Evolutionary conservation across 2,888 invertebrate genomes (phyloP).

Genomic region (Eupsilia transversa): DNA sequence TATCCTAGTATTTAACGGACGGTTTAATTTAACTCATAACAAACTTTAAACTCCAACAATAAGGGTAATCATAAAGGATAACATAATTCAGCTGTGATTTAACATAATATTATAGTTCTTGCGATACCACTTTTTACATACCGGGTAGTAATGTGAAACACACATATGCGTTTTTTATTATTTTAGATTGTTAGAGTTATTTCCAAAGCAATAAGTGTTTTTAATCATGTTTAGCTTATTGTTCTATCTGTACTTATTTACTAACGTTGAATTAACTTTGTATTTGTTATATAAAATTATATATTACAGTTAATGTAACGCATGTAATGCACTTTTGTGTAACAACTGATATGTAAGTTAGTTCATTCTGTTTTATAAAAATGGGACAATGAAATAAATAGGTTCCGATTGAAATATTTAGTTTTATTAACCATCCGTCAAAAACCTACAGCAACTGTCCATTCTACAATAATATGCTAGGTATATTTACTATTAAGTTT

Average conservation of each 20-base stretch:
- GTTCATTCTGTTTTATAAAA: constrained; percentile 84
- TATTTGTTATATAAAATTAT: constrained; percentile 77
- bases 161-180: constrained; percentile 61
- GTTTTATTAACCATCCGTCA: constrained; percentile 53
- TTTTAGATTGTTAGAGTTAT: constrained; percentile 70
- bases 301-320: constrained; percentile 76
- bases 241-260: constrained; percentile 79
- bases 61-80: constrained; percentile 36
- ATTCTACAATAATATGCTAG: neutral
- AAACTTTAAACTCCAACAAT: constrained; percentile 25
- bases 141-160: constrained; percentile 50
- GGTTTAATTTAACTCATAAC: constrained; percentile 37
- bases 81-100: constrained; percentile 58
- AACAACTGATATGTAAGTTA: constrained; percentile 79
- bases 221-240: constrained; percentile 74
- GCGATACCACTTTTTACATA: constrained; percentile 38
- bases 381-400: constrained; percentile 81
- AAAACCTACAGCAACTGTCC: neutral
- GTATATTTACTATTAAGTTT: neutral
- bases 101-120: constrained; percentile 36
- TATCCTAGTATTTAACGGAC: constrained; percentile 18
- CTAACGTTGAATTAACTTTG: constrained; percentile 75
- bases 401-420: constrained; percentile 71
- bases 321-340: constrained; percentile 87
- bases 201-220: constrained; percentile 76